Base-by-base conservation (phyloP, 2,113 vertebrate species). In the Machaerirhynchus nigripectus region DNA sequence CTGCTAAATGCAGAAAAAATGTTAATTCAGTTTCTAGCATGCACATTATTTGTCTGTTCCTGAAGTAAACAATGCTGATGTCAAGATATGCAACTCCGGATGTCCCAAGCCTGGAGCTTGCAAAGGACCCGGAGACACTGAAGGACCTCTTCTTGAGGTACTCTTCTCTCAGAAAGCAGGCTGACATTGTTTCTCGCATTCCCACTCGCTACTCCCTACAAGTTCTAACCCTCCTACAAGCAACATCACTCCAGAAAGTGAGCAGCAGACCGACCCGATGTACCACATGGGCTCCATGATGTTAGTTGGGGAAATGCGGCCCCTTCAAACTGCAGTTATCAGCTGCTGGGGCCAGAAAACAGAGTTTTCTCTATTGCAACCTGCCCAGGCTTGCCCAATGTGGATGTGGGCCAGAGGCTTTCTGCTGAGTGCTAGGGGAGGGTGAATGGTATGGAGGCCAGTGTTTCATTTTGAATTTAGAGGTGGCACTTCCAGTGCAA, bases 291-390 rank as follows among this genome's bases (percentile, higher is more conserved):
- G 24, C 35, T 60, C 64, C 39, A 10, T 4, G n/a, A 52, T 18
- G 30, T 2, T 61, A 16, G 8, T 28, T 19, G 24, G 2, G 24
- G 15, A 35, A 84, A 65, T 2, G 9, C 0, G 2, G 69, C 19
- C 19, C 23, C 33, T 73, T 52, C 2, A 4, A 35, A 44, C 42
- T 27, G 47, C 44, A 59, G 39, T 5, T 24, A 78, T 0, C 49
- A 33, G 55, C 17, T 65, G 18, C n/a, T 39, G 46, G 19, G 31
- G 18, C 24, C 4, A 73, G 47, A 11, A 84, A 46, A 63, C 39
- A 63, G 30, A 65, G 30, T 33, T 42, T 33, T 59, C 33, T 56
- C 49, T 15, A n/a, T 44, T 73, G 49, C 27, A 30, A 47, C 44
- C 21, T 37, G 18, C 5, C n/a, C 59, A 28, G 49, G 44, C 20